phyloP scores from a whole-genome alignment of 2,113 vertebrate species.

The Sander lucioperca region DNA sequence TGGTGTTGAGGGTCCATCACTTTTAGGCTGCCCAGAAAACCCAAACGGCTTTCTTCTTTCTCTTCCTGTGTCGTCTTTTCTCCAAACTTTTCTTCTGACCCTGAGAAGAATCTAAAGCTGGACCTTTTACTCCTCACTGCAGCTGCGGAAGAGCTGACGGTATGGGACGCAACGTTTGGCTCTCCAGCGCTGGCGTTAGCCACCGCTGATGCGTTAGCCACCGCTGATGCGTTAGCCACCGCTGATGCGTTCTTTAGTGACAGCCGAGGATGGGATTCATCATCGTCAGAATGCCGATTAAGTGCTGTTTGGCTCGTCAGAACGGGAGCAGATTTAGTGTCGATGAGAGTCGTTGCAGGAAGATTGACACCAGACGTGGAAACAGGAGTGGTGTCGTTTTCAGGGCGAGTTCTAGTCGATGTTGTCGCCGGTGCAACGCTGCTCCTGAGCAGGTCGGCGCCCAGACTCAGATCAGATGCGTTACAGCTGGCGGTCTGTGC shows the following conservation, averaged over 20 bases:
- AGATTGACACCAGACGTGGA: background rate
- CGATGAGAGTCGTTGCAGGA: background rate
- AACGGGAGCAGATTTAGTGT: background rate
- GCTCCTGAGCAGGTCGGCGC: background rate
- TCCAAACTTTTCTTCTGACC: background rate
- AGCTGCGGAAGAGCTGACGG: background rate
- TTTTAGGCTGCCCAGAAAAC: conserved; percentile 76
- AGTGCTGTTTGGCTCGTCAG: background rate
- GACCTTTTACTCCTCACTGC: conserved; percentile 52
- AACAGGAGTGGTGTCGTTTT: background rate
- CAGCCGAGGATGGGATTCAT: background rate
- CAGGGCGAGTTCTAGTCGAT: background rate
- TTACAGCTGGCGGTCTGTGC: conserved; percentile 69
- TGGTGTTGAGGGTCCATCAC: conserved; percentile 77
- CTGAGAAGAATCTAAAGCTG: background rate
- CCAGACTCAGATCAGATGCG: conserved; percentile 35
- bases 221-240: no score
- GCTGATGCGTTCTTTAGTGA: background rate
- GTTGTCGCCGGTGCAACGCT: background rate
- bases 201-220: no score
- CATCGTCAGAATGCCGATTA: background rate
- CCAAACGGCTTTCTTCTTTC: background rate
- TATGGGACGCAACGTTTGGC: background rate
- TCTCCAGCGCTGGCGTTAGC: background rate
- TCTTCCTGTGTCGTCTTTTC: background rate